Evolutionary conservation across 30 jellyfish, hydroid and myxozoan genomes (phyloP).

Genomic region (Cassiopea andromeda): DNA sequence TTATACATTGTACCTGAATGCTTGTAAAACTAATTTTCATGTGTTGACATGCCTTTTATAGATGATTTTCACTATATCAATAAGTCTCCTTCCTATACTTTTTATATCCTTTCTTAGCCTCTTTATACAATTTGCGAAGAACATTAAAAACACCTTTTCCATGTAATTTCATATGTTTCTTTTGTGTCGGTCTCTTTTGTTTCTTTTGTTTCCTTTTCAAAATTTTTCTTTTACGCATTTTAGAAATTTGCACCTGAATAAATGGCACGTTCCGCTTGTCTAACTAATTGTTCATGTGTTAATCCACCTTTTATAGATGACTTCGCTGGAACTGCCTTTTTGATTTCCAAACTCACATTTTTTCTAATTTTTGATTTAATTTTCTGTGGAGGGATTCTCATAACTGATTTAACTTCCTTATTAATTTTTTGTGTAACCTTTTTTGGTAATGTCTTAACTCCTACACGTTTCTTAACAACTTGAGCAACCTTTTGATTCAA

Average conservation of each 20-base stretch:
- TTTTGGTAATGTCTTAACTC: neutral
- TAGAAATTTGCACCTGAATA: constrained; percentile 5
- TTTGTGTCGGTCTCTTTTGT: neutral
- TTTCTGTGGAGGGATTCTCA: neutral
- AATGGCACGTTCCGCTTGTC: neutral
- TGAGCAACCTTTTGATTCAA: neutral
- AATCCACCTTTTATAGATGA: neutral
- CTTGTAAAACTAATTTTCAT: too few species aligned
- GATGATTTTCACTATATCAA: too few species aligned
- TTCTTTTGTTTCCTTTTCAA: neutral
- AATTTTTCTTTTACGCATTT: neutral
- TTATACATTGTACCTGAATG: too few species aligned
- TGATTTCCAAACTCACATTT: neutral
- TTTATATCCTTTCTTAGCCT: neutral
- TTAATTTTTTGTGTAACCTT: neutral
- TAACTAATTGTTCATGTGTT: neutral
- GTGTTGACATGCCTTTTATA: too few species aligned
- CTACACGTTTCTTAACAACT: neutral
- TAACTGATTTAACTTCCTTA: neutral
- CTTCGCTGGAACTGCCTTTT: neutral
- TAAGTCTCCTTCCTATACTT: neutral
- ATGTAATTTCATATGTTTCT: neutral
- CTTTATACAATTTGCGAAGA: too few species aligned
- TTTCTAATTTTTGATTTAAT: neutral
- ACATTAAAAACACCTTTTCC: neutral